phyloP scores from a whole-genome alignment of 2,797 vertebrate genomes.

The Coracias cyanogaster region DNA sequence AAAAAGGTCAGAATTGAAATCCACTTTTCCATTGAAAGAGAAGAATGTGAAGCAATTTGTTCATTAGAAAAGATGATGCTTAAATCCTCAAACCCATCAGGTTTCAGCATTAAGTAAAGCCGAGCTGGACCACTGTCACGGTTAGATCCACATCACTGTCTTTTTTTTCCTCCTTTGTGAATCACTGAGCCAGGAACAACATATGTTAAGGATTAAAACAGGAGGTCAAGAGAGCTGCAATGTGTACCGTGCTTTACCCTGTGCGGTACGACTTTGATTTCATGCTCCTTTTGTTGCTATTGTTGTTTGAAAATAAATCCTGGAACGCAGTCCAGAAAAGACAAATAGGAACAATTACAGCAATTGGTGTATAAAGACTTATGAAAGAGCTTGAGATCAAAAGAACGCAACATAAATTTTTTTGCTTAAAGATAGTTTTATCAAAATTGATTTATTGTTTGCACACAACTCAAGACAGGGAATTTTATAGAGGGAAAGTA shows the following conservation, averaged over 20 bases:
- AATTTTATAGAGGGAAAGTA: neutral
- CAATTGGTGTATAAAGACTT: neutral
- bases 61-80: neutral
- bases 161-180: neutral
- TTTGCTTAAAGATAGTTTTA: neutral
- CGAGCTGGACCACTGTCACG: neutral
- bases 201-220: slow-evolving; percentile 68
- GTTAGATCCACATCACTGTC: neutral
- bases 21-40: neutral
- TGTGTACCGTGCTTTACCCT: slow-evolving; percentile 53
- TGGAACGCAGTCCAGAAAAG: neutral
- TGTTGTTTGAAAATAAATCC: slow-evolving; percentile 40
- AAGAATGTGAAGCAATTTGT: neutral
- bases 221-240: slow-evolving; percentile 37
- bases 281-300: slow-evolving; percentile 46
- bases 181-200: slow-evolving; percentile 41
- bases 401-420: neutral
- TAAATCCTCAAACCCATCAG: neutral
- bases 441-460: neutral
- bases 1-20: neutral
- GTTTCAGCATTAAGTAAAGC: neutral
- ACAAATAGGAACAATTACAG: neutral
- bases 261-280: slow-evolving; percentile 37
- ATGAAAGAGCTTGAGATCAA: neutral
- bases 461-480: neutral